A percentile compares a stretch with the other conserved stretches of the same genome.
Conservation (phyloP, 1,140 invertebrate species). For the Spodoptera frugiperda region DNA sequence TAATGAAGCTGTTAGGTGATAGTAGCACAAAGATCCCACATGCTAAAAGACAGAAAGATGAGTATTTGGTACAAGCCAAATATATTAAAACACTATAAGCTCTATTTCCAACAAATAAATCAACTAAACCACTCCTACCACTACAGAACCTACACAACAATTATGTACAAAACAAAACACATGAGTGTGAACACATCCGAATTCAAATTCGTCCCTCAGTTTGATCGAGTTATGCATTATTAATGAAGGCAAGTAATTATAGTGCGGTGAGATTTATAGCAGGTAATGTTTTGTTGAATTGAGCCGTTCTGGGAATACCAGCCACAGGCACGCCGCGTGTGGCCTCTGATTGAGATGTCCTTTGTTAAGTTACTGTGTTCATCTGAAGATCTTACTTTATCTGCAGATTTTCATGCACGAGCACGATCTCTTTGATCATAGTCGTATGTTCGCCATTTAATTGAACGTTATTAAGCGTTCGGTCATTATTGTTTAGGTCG, state of each 20-base stretch:
- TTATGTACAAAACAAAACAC: constrained; percentile 24
- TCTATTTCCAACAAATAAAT: neutral
- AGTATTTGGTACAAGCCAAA: too few relatives aligned
- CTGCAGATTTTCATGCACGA: neutral
- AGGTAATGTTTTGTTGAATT: constrained; percentile 44
- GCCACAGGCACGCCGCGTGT: constrained; percentile 11
- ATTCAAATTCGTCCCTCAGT: constrained; percentile 56
- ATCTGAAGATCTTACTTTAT: constrained; percentile 5
- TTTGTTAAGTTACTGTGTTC: constrained; percentile 17
- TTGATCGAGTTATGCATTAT: constrained; percentile 84
- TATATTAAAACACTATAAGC: neutral
- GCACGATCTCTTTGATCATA: neutral
- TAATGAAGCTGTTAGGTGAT: too few relatives aligned
- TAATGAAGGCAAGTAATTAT: constrained; percentile 80
- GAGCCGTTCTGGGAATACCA: constrained; percentile 9
- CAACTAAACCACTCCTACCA: constrained; percentile 3
- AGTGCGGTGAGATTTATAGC: constrained; percentile 70
- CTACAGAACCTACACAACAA: constrained; percentile 9
- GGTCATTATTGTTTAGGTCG: too few relatives aligned
- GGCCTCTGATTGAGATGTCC: constrained; percentile 43
- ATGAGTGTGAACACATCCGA: constrained; percentile 34
- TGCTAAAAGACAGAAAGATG: too few relatives aligned
- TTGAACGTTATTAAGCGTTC: neutral
- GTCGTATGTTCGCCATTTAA: neutral
- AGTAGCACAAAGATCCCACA: too few relatives aligned